Evolutionary conservation across 2,888 invertebrate species (phyloP), one percentile per base, ranked within the genome.

Genomic region (Chrysotoxum bicinctum): DNA sequence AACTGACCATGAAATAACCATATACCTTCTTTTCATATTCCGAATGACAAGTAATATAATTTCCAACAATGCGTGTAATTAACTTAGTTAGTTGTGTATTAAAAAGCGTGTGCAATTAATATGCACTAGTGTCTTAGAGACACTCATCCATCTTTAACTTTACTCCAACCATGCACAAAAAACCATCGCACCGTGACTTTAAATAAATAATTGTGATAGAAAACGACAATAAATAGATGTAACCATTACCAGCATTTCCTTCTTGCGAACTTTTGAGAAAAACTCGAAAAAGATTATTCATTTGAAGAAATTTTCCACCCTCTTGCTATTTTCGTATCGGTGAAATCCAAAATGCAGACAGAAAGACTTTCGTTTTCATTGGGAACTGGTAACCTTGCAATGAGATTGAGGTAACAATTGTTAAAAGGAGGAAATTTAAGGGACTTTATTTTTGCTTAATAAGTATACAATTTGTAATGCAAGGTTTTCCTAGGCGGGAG

Each of bases 21-120:
- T n/a, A n/a, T n/a, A n/a, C n/a, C n/a, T 26, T 26, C 7, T 26
- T 6, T 26, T 3, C 7, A 26, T 26, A 26, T 26, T 6, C 4
- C 26, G 4, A 26, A 19, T 43, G 62, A 26, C 26, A 62, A 26
- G 23, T 40, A 12, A 62, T 19, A 30, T 9, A 21, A 37, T 37
- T 58, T 58, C 35, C 23, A 40, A 40, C n/a, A 21, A 40, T 23
- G 12, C 10, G 8, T 9, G n/a, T 62, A 62, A 62, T 62, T 62
- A 62, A 62, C 62, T 62, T 62, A 43, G 62, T 45, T 43, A 62
- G 43, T 62, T 62, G 43, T 60, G 9, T 40, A 40, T 60, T 26
- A 60, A 60, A 60, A 62, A 30, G 7, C 26, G 19, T 30, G 2
- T n/a, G 6, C 4, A 45, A n/a, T 64, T 14, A 19, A 45, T 64